Evolutionary conservation across 2,888 invertebrate genomes (phyloP), one percentile per base, ranked within the genome.

Genomic region (Lycocerus yunnanus): DNA sequence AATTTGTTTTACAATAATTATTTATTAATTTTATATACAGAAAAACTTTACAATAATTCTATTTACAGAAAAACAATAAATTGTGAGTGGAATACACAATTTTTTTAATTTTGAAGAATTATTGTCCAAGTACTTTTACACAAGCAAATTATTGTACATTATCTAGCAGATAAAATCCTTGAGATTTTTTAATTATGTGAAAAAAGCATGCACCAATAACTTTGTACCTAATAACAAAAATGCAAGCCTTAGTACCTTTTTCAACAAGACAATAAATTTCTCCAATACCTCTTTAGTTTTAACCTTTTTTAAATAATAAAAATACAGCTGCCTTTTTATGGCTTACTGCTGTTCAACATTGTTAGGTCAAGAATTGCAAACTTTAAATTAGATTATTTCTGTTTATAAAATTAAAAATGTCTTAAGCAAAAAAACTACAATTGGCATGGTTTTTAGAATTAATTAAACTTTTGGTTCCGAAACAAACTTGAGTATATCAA

Each of bases 61-160:
- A 74, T 74, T 14, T 74, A 74, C 73, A 74, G 14, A 27, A 63
- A 73, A n/a, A 68, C n/a, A 60, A 69, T 66, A 68, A 69, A 73
- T 69, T 73, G 69, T 58, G n/a, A 10, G 59, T 18, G 13, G 61
- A 43, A 5, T 9, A 63, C 61, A 63, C 61, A 63, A 18, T 63
- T 18, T 59, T 15, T 63, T 43, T 6, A n/a, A 43, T 43, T 43
- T 43, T 43, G n/a, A 60, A 60, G n/a, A 63, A 63, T 63, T 63
- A 63, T 63, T 63, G 61, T 63, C 61, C 5, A 43, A 43, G 43
- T 43, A 43, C n/a, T 43, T 43, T 43, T 43, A 43, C 43, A 43
- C n/a, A 43, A 43, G 43, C 43, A 27, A 3, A 21, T 21, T 8
- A 6, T 21, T 9, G 20, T 43, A 43, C 6, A 43, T 27, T 27